These are phyloP conservation scores for Halcyon chelicuti DNA, from an alignment of 2,797 vertebrate species.

Conservation along the genomic window DNA sequence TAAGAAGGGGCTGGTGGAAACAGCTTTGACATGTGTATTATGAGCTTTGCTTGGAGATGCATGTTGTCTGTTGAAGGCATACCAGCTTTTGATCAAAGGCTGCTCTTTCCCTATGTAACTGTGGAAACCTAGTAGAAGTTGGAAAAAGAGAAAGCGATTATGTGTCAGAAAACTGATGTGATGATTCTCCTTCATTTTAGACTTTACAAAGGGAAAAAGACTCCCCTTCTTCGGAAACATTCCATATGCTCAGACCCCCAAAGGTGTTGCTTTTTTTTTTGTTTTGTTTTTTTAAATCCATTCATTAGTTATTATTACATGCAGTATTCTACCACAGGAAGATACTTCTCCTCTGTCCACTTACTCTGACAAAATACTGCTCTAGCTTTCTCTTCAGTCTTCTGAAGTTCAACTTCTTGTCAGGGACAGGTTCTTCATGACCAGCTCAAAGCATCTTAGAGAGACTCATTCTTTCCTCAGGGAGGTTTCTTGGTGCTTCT, in stretches of 20 bases:
- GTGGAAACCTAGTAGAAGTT: conserved; percentile 59
- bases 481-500: neutral
- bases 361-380: conserved; percentile 19
- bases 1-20: conserved; percentile 71
- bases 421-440: neutral
- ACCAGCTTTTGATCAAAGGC: conserved; percentile 83
- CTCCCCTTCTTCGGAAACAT: conserved; percentile 99
- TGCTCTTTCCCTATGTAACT: conserved; percentile 76
- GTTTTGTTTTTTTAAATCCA: neutral
- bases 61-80: conserved; percentile 81
- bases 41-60: conserved; percentile 82
- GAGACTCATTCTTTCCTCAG: neutral
- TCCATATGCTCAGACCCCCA: conserved; percentile 99
- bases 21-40: conserved; percentile 69
- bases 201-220: conserved; percentile 99
- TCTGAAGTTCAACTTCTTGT: neutral
- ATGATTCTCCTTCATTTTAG: conserved; percentile 99
- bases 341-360: conserved; percentile 38
- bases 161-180: conserved; percentile 84
- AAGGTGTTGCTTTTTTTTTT: conserved; percentile 91
- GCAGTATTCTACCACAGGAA: conserved; percentile 37
- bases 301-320: conserved; percentile 56
- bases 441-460: neutral
- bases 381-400: conserved; percentile 39
- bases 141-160: conserved; percentile 56